phyloP scores from a whole-genome alignment of 92 coral and sea anemone species.

The Palythoa caribaeorum region DNA sequence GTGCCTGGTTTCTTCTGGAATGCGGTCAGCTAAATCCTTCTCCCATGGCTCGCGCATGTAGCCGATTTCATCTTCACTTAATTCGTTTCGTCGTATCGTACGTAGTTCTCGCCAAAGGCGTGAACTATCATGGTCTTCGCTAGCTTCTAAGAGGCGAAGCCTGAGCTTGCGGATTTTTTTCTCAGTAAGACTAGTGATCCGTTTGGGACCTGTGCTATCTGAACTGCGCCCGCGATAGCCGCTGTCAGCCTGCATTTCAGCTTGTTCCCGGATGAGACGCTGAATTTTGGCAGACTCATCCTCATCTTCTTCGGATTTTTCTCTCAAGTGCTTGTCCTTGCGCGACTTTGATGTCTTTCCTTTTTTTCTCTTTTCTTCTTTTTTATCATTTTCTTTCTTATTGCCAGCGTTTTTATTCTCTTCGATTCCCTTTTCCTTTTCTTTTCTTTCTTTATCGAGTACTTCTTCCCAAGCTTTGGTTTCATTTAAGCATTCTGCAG shows the following conservation, averaged over 20 bases:
- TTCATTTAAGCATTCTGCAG: constrained; percentile 28
- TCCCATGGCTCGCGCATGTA: constrained; percentile 73
- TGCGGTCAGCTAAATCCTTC: constrained; percentile 52
- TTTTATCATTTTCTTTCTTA: constrained; percentile 13
- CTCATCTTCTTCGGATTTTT: constrained; percentile 33
- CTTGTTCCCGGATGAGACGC: constrained; percentile 78
- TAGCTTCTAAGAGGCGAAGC: constrained; percentile 67
- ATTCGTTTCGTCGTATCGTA: constrained; percentile 76
- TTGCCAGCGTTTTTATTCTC: constrained; percentile 1
- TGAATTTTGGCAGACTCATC: constrained; percentile 73
- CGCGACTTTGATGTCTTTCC: constrained; percentile 8
- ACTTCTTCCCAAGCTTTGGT: constrained; percentile 34
- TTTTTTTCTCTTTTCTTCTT: constrained; percentile 26
- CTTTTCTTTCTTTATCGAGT: constrained; percentile 25
- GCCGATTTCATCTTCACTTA: constrained; percentile 75
- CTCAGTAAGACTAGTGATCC: constrained; percentile 54
- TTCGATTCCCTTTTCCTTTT: constrained; percentile 31
- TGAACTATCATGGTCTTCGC: constrained; percentile 59
- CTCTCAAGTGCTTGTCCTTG: neutral
- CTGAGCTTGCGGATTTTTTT: constrained; percentile 64
- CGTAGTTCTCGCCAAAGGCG: constrained; percentile 83
- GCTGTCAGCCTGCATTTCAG: constrained; percentile 64
- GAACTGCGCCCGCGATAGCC: constrained; percentile 36
- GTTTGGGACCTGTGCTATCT: neutral
- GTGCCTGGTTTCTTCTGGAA: constrained; percentile 70